Evolutionary conservation across 2,888 invertebrate species (phyloP).

Genomic region (Polia nebulosa): DNA sequence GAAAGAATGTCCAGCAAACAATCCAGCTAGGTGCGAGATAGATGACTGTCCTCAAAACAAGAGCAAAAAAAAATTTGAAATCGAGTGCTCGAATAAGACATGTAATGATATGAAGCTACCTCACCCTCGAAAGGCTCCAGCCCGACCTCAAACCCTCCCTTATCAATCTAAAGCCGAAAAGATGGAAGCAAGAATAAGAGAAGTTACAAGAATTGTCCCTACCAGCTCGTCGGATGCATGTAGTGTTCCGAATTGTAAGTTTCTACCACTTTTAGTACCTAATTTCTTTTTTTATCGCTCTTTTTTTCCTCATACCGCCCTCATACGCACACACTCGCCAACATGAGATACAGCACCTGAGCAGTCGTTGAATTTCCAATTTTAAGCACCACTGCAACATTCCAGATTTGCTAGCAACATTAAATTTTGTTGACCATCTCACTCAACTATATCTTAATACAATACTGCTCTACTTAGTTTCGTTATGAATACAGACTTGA

Average conservation of each 20-base stretch:
- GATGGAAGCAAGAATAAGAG: background rate
- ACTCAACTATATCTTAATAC: too few relatives aligned
- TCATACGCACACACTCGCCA: background rate
- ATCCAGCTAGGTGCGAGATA: constrained; percentile 40
- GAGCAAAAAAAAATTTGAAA: background rate
- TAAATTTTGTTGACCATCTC: too few relatives aligned
- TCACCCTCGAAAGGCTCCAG: background rate
- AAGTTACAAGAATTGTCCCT: background rate
- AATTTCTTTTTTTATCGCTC: background rate
- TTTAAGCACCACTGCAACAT: too few relatives aligned
- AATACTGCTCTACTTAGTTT: too few relatives aligned
- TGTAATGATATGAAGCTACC: constrained; percentile 3
- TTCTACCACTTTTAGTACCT: background rate
- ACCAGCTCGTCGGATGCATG: background rate
- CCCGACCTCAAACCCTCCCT: background rate
- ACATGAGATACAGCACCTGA: background rate
- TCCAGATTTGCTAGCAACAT: too few relatives aligned
- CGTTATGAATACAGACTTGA: too few relatives aligned
- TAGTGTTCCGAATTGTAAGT: background rate
- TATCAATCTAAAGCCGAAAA: background rate
- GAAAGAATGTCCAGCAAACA: constrained; percentile 66
- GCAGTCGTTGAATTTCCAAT: background rate
- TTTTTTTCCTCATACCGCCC: background rate
- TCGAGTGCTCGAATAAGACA: background rate
- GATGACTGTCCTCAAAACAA: constrained; percentile 30